Evolutionary conservation across 2,888 invertebrate genomes (phyloP), one percentile per base, ranked within the genome.

Genomic region (Psylliodes chrysocephalus): DNA sequence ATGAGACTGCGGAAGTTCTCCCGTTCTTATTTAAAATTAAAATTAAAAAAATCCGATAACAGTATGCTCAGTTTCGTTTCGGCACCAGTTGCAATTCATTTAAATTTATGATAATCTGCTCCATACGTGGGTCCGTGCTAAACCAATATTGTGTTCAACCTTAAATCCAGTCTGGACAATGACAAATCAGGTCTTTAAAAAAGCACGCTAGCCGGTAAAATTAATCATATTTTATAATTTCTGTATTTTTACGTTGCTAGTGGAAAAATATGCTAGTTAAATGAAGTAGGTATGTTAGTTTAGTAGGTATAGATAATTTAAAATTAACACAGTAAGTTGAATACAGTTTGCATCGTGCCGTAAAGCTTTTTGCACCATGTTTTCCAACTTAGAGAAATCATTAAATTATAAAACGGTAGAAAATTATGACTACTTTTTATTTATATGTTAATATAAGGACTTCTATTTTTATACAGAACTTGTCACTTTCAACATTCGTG

Each of bases 81-180:
- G 22, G 17, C 44, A 57, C 35, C 22, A 59, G 51, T 47, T 49
- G 14, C 35, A 28, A 51, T 40, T 30, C 51, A 60, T 60, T 60
- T 51, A 52, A 60, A 60, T 60, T 38, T 60, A 60, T 60, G 51
- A 30, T 42, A 52, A 60, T 52, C 42, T 52, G 25, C 14, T 15
- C 22, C 15, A 38, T 38, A 38, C 49, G 59, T 51, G 52, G 42
- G 51, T 52, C 60, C 42, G 49, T 40, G 49, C 18, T 35, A 15
- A 59, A 38, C 51, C 33, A 38, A 57, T 57, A 57, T 57, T 57
- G 47, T 49, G 51, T 59, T 51, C 60, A 40, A 59, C 12, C 47
- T 60, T 49, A 42, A 52, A 60, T 49, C 59, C 51, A 51, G 38
- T 22, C 47, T 28, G 38, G 49, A 49, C 51, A 57, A 57, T 57